Conservation (phyloP, 2,113 vertebrate genomes). For the Benitochromis conjunctus region DNA sequence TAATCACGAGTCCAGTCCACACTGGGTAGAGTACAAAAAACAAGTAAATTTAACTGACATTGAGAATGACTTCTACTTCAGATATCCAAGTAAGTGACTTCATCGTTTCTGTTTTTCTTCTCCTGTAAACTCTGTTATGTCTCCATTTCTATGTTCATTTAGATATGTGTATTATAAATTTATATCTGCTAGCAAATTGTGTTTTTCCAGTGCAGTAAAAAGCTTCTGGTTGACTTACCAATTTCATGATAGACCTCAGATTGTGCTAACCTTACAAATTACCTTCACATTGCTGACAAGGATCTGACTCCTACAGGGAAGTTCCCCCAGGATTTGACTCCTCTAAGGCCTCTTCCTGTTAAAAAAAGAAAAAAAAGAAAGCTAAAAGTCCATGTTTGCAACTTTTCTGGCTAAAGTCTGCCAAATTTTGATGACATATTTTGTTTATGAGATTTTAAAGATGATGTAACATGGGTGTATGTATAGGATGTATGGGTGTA, state of each 20-base stretch:
- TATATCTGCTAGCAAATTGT: not conserved
- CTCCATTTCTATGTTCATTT: not conserved
- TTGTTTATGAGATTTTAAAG: not conserved
- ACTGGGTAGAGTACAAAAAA: conserved; percentile 71
- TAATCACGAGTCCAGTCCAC: conserved; percentile 63
- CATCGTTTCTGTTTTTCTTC: not conserved
- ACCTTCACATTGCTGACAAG: conserved; percentile 26
- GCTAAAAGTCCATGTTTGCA: not conserved
- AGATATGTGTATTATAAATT: not conserved
- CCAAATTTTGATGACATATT: not conserved
- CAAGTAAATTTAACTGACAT: conserved; percentile 74
- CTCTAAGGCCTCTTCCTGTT: not conserved
- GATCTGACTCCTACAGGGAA: not conserved
- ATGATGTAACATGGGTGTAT: not conserved
- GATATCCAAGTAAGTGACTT: conserved; percentile 94
- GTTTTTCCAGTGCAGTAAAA: not conserved
- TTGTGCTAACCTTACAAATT: not conserved
- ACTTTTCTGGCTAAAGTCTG: not conserved
- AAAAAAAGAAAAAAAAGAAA: not conserved
- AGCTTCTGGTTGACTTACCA: not conserved
- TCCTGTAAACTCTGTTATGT: not conserved
- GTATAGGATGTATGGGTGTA: not conserved
- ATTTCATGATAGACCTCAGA: not conserved
- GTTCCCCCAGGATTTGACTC: not conserved
- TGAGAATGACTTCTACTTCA: conserved; percentile 94